Evolutionary conservation across 64 coral and sea anemone species (phyloP).

Genomic region (Anthopleura sola): DNA sequence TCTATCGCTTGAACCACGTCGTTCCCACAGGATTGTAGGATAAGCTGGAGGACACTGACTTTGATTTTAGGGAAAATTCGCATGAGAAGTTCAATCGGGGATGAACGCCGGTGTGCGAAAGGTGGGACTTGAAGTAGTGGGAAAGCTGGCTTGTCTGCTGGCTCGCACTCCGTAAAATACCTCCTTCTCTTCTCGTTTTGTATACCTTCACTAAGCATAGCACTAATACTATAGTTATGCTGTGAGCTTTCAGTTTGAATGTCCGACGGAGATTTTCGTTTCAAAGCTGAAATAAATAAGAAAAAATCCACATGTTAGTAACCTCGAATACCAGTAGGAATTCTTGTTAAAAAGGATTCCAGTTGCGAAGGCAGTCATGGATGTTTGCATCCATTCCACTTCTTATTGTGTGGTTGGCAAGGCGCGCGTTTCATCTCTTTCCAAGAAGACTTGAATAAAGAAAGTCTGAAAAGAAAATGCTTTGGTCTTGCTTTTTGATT

Average conservation of each 20-base stretch:
- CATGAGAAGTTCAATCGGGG: constrained; percentile 86
- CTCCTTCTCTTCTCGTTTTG: constrained; percentile 58
- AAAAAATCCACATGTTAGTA: not conserved
- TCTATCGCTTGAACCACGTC: constrained; percentile 94
- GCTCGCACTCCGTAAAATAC: constrained; percentile 62
- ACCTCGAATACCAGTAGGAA: not conserved
- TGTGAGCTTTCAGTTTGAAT: not conserved
- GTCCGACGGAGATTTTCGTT: constrained; percentile 38
- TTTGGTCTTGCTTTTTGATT: constrained; percentile 4
- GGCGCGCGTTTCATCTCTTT: not conserved
- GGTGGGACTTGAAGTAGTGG: constrained; percentile 27
- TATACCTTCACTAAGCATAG: constrained; percentile 44
- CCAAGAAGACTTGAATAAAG: not conserved
- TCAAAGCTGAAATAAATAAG: constrained; percentile 28
- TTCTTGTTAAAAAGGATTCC: not conserved
- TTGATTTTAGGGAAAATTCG: constrained; percentile 92
- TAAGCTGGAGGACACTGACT: constrained; percentile 83
- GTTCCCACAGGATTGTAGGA: constrained; percentile 86
- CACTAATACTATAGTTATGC: constrained; percentile 2
- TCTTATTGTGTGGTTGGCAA: not conserved
- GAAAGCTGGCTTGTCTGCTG: constrained; percentile 63
- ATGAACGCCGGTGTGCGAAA: constrained; percentile 61
- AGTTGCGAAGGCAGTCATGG: not conserved
- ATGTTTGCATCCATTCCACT: not conserved
- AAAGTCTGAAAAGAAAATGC: not conserved